Conservation (phyloP, 2,888 invertebrate species). For the Pammene fasciana region DNA sequence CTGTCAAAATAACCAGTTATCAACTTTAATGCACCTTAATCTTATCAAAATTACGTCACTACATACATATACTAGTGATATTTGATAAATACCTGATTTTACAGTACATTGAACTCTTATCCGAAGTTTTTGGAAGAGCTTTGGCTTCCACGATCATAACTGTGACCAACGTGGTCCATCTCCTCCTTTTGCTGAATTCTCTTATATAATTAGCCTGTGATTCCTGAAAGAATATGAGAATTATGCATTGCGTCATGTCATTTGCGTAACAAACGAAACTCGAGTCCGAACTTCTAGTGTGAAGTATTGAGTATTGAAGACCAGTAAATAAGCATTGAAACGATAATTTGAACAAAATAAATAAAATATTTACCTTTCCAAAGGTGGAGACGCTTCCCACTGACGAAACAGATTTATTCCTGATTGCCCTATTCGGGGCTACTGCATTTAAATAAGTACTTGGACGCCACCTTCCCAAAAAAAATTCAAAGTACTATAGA, state of each 20-base stretch:
- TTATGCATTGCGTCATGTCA: background rate
- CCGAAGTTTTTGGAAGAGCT: constrained; percentile 26
- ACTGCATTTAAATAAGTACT: constrained; percentile 25
- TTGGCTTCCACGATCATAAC: constrained; percentile 32
- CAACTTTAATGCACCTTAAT: background rate
- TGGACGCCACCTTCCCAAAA: constrained; percentile 32
- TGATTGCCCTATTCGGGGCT: constrained; percentile 4
- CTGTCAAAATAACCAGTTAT: constrained; percentile 48
- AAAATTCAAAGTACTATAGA: no score
- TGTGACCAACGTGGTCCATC: constrained; percentile 35
- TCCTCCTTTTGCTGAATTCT: constrained; percentile 27
- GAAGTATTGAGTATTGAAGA: no score
- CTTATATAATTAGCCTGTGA: constrained; percentile 19
- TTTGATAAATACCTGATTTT: constrained; percentile 28
- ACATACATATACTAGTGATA: background rate
- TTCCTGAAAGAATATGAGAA: constrained; percentile 10
- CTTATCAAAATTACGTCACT: background rate
- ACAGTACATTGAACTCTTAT: constrained; percentile 28
- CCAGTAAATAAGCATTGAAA: no score
- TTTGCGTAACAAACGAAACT: no score
- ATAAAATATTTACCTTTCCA: constrained; percentile 16
- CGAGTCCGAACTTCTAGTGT: no score
- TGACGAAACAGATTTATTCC: constrained; percentile 15
- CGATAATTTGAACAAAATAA: no score
- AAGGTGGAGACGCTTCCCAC: constrained; percentile 2